Evolutionary conservation across 2,888 invertebrate genomes (phyloP).

Genomic region (Agrotis segetum): DNA sequence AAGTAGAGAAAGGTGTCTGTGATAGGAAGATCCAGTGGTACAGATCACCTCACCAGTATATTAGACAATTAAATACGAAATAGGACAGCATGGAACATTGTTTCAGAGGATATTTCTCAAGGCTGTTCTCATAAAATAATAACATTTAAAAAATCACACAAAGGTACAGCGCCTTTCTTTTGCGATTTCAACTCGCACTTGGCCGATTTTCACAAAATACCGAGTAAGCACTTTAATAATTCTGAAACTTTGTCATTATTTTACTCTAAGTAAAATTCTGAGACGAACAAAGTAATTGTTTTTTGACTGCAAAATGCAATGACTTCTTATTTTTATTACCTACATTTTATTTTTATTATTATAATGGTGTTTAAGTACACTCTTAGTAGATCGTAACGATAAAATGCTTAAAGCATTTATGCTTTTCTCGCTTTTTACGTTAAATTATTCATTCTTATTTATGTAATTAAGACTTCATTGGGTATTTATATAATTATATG

Average conservation of each 20-base stretch:
- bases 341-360: slow-evolving; percentile 13
- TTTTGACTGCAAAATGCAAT: slow-evolving; percentile 26
- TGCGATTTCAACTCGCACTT: too few species aligned
- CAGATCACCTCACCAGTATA: too few species aligned
- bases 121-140: too few species aligned
- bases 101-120: too few species aligned
- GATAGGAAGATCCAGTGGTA: too few species aligned
- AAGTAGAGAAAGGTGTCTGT: too few species aligned
- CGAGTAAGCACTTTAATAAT: slow-evolving; percentile 37
- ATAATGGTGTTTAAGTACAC: slow-evolving; percentile 4
- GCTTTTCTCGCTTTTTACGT: not conserved
- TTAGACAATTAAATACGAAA: too few species aligned
- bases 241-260: slow-evolving; percentile 23
- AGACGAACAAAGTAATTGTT: slow-evolving; percentile 28
- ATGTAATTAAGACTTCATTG: not conserved
- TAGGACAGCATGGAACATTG: too few species aligned
- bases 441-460: not conserved
- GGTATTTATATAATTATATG: too few species aligned
- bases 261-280: slow-evolving; percentile 11
- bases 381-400: slow-evolving; percentile 3
- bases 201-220: slow-evolving; percentile 1
- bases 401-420: not conserved
- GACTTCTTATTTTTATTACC: slow-evolving; percentile 8
- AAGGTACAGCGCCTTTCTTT: too few species aligned
- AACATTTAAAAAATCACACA: too few species aligned